Conservation (phyloP, 2,113 vertebrate genomes). For the Blennius ocellaris region DNA sequence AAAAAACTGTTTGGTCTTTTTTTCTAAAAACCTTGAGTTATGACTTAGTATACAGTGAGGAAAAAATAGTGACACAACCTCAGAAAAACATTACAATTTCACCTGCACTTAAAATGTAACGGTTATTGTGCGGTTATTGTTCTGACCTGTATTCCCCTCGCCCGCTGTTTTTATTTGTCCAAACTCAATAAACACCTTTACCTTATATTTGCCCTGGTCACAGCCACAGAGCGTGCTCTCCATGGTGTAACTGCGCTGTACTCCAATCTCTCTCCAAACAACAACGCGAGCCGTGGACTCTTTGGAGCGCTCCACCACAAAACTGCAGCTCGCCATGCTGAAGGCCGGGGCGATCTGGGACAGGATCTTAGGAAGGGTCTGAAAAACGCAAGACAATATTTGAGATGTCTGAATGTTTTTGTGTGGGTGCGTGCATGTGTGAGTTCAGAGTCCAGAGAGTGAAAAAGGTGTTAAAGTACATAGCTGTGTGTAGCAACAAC, state of each 20-base stretch:
- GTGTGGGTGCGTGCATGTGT: not conserved
- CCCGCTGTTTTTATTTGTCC: not conserved
- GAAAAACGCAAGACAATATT: slow-evolving; percentile 19
- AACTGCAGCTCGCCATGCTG: slow-evolving; percentile 97
- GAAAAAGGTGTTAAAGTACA: not conserved
- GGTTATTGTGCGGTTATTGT: not conserved
- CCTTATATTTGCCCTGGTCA: slow-evolving; percentile 98
- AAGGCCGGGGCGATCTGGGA: slow-evolving; percentile 96
- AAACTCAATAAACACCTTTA: slow-evolving; percentile 47
- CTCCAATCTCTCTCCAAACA: slow-evolving; percentile 97
- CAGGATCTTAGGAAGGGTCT: slow-evolving; percentile 95
- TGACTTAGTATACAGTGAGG: too few relatives aligned
- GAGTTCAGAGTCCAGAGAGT: too few relatives aligned
- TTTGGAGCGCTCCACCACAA: slow-evolving; percentile 98
- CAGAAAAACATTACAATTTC: too few relatives aligned
- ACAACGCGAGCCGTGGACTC: slow-evolving; percentile 97
- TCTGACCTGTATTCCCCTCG: not conserved
- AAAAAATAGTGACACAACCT: too few relatives aligned
- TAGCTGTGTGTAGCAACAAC: not conserved
- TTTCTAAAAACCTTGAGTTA: too few relatives aligned
- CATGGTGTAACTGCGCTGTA: slow-evolving; percentile 98
- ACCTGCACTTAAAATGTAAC: not conserved
- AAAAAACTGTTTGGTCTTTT: too few relatives aligned
- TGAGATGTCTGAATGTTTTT: not conserved
- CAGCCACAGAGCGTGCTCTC: slow-evolving; percentile 98